Conservation (phyloP, 1,140 invertebrate genomes). For the Nomia melanderi region DNA sequence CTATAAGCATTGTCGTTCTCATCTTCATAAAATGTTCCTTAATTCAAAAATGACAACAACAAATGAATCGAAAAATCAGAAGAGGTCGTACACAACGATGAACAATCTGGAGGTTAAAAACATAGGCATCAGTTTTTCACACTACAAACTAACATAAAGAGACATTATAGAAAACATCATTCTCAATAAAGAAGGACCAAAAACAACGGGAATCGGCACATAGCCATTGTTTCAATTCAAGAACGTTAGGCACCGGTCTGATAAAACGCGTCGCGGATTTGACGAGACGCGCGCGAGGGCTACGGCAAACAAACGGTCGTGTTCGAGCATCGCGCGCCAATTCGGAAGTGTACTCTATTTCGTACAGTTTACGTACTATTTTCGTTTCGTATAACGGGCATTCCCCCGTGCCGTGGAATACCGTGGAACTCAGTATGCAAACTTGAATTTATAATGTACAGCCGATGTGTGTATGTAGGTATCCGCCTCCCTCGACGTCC, state of each 20-base stretch:
- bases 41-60: too few species aligned
- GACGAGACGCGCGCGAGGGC: background rate
- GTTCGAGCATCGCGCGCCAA: constrained; percentile 4
- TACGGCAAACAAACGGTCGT: background rate
- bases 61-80: too few species aligned
- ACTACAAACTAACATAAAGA: too few species aligned
- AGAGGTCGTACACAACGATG: too few species aligned
- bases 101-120: too few species aligned
- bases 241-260: background rate
- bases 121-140: too few species aligned
- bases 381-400: constrained; percentile 63
- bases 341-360: constrained; percentile 17
- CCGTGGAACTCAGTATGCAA: constrained; percentile 74
- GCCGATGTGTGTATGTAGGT: constrained; percentile 72
- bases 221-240: background rate
- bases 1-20: too few species aligned
- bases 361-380: constrained; percentile 30
- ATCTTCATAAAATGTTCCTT: too few species aligned
- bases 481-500: constrained; percentile 28
- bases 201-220: too few species aligned
- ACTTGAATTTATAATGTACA: constrained; percentile 69
- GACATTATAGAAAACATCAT: too few species aligned
- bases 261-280: background rate
- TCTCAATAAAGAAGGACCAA: too few species aligned
- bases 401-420: constrained; percentile 67